Base-by-base conservation (phyloP, 2,797 vertebrate genomes). In the Macropus fuliginosus region DNA sequence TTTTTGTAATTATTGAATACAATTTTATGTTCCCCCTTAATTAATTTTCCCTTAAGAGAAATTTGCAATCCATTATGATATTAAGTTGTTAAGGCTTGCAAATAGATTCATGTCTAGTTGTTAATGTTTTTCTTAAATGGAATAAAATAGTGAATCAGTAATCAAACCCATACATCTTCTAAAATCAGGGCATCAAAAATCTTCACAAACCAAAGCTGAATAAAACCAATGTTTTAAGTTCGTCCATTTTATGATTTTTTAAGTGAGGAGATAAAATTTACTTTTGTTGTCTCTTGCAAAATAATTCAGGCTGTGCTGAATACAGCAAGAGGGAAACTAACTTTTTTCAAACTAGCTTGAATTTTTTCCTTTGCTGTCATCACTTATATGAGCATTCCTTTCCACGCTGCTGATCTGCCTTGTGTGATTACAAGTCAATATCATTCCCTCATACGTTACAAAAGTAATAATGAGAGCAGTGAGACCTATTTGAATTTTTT, bases 31-130 rank as follows among this genome's bases (percentile, higher is more conserved):
- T 62, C 12, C 90, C 92, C 87, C 14, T 28, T 14, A 57, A 92
- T 94, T 94, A 81, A 21, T 62, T 62, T 92, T 55, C 55, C 56
- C 91, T 92, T 31, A 50, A 57, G 29, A 92, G 34, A 55, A 55
- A 62, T 55, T 94, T 90, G 92, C 95, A 92, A 91, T 59, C 29
- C 29, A 91, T 56, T 56, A 40, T 1, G 54, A 57, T 62, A 91
- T 92, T 90, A 81, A 62, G 31, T 93, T 59, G 91, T 66, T 93
- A 94, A 55, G 54, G 81, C 18, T 95, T 94, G 55, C 52, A 62
- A 94, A 91, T 16, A 10, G 52, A 54, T 90, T 91, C 62, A 93
- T 57, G 46, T 16, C 13, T 54, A 59, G 54, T 93, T 54, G 46
- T 56, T 56, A 31, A 50, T 46, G 50, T 21, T 31, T 81, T 57